A percentile compares a stretch with the other conserved stretches of the same genome.
Conservation (phyloP, 2,113 vertebrate species). For the Sitta europaea region DNA sequence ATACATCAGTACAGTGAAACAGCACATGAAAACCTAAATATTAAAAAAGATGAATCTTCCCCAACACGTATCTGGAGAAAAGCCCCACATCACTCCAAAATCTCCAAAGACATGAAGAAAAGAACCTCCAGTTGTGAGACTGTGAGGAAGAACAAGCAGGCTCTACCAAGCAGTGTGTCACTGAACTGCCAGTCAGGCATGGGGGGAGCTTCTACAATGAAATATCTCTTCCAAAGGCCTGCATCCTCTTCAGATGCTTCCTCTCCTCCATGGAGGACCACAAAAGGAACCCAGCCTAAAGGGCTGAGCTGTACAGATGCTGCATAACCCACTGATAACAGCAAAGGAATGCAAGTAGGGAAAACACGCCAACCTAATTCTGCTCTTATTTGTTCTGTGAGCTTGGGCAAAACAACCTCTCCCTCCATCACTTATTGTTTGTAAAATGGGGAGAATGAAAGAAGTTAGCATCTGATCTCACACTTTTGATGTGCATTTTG, state of each 20-base stretch:
- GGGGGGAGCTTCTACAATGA: background rate
- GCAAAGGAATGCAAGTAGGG: accelerated
- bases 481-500: background rate
- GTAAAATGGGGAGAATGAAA: background rate
- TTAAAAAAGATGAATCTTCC: background rate
- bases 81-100: background rate
- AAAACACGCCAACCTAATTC: background rate
- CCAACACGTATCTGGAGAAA: background rate
- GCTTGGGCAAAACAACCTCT: background rate
- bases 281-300: background rate
- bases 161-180: background rate
- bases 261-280: background rate
- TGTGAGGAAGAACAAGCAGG: background rate
- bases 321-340: background rate
- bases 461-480: background rate
- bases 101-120: background rate
- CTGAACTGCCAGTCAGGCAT: background rate
- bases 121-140: background rate
- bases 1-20: background rate
- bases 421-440: background rate
- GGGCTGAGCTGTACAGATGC: background rate
- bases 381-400: background rate
- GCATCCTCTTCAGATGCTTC: background rate
- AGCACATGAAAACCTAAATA: background rate
- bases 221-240: background rate